Conservation (phyloP, 2,113 vertebrate species). For the Sceloporus tristichus region DNA sequence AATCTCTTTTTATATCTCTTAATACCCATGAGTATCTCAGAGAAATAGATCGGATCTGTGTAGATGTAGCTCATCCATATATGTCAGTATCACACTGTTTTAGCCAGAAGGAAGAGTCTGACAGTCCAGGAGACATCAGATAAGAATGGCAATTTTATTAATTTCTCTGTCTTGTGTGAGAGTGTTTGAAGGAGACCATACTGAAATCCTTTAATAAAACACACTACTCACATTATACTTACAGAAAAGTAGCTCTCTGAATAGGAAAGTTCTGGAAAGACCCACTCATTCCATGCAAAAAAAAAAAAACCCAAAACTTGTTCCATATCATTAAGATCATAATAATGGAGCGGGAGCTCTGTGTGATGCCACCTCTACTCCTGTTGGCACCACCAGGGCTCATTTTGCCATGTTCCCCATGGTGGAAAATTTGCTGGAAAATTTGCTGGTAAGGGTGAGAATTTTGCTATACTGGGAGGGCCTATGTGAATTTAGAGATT, state of each 20-base stretch:
- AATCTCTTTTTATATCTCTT: conserved; percentile 53
- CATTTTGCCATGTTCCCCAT: too few species aligned
- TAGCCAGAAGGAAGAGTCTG: conserved; percentile 45
- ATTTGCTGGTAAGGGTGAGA: too few species aligned
- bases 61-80: conserved; percentile 57
- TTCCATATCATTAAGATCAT: neutral
- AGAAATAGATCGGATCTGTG: conserved; percentile 36
- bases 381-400: neutral
- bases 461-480: too few species aligned
- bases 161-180: conserved; percentile 42
- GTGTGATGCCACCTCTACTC: too few species aligned
- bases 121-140: conserved; percentile 58
- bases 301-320: too few species aligned
- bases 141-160: conserved; percentile 64
- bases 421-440: too few species aligned
- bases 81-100: conserved; percentile 49
- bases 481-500: too few species aligned
- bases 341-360: neutral
- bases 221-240: neutral
- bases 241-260: neutral
- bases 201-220: conserved; percentile 43
- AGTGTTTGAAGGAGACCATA: conserved; percentile 44
- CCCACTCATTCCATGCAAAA: neutral
- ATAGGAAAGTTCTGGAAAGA: neutral
- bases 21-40: conserved; percentile 42